Percentiles rank a stretch among this genome's conserved stretches.
Evolutionary conservation across 92 coral and sea anemone species (phyloP).

Genomic region (Virgularia gustaviana): DNA sequence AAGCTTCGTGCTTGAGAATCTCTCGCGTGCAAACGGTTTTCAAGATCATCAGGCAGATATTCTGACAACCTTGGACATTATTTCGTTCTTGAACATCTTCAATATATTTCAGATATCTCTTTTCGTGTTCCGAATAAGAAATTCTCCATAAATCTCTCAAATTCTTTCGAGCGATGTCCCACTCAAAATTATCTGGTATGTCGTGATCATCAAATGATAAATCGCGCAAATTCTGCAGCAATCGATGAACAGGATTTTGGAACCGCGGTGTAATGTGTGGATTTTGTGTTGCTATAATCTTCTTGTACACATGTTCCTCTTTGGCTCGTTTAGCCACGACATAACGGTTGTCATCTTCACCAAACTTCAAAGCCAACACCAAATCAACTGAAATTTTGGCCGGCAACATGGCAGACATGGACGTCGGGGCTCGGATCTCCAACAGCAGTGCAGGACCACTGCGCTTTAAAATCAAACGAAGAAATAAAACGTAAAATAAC

Average conservation of each 20-base stretch:
- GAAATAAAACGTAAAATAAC: too few relatives aligned
- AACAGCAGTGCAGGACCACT: slow-evolving; percentile 33
- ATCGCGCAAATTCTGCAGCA: neutral
- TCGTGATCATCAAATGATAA: neutral
- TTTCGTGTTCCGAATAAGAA: slow-evolving; percentile 25
- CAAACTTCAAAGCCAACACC: slow-evolving; percentile 20
- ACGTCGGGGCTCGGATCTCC: neutral
- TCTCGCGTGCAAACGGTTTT: slow-evolving; percentile 19
- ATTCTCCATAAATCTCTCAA: slow-evolving; percentile 24
- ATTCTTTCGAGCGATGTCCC: neutral
- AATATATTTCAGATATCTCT: slow-evolving; percentile 18
- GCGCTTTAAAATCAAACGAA: too few relatives aligned
- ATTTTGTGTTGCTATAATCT: neutral
- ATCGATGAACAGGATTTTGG: neutral
- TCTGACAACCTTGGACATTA: slow-evolving; percentile 24
- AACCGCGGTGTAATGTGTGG: neutral
- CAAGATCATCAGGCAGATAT: slow-evolving; percentile 21
- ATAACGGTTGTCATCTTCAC: slow-evolving; percentile 12
- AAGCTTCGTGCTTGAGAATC: neutral
- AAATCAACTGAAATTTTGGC: slow-evolving; percentile 19
- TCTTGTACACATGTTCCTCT: slow-evolving; percentile 2
- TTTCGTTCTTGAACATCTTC: neutral
- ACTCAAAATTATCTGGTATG: too few relatives aligned
- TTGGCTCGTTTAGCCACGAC: slow-evolving; percentile 22
- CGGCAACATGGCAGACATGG: neutral